Conservation (phyloP, 2,888 invertebrate genomes). For the Heteromyza rotundicornis region DNA sequence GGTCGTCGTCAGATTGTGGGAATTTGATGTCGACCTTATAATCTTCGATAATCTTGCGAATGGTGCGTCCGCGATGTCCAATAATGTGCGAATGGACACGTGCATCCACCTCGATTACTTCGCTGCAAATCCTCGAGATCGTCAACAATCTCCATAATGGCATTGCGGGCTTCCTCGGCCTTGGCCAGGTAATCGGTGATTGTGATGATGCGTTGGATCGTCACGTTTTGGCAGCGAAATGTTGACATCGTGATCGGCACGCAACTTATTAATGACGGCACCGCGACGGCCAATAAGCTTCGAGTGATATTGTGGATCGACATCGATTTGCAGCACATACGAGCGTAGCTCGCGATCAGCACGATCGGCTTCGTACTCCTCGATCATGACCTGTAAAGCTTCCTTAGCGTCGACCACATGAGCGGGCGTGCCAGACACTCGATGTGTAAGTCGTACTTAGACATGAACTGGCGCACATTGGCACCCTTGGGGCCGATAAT, state of each 20-base stretch:
- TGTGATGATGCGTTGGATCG: slow-evolving; percentile 82
- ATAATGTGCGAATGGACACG: slow-evolving; percentile 92
- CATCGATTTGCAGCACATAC: slow-evolving; percentile 83
- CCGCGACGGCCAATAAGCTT: slow-evolving; percentile 95
- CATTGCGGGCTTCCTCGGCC: slow-evolving; percentile 84
- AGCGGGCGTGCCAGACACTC: slow-evolving; percentile 82
- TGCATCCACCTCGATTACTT: slow-evolving; percentile 83
- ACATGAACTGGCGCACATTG: slow-evolving; percentile 87
- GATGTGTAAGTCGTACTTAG: slow-evolving; percentile 89
- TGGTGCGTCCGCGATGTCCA: slow-evolving; percentile 86
- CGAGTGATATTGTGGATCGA: slow-evolving; percentile 93
- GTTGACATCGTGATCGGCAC: slow-evolving; percentile 88
- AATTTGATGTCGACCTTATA: slow-evolving; percentile 94
- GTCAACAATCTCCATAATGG: slow-evolving; percentile 90
- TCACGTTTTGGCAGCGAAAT: slow-evolving; percentile 91
- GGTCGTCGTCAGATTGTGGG: slow-evolving; percentile 76
- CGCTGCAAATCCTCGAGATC: slow-evolving; percentile 81
- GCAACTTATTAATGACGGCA: slow-evolving; percentile 89
- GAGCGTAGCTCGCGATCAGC: slow-evolving; percentile 85
- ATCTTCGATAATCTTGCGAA: slow-evolving; percentile 90
- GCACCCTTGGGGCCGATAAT: slow-evolving; percentile 93
- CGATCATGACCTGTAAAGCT: slow-evolving; percentile 82
- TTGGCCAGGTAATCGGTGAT: slow-evolving; percentile 93
- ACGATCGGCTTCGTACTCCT: slow-evolving; percentile 79
- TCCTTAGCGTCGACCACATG: slow-evolving; percentile 84